Evolutionary conservation across 2,113 vertebrate species (phyloP).

Genomic region (Zosterops borbonicus): DNA sequence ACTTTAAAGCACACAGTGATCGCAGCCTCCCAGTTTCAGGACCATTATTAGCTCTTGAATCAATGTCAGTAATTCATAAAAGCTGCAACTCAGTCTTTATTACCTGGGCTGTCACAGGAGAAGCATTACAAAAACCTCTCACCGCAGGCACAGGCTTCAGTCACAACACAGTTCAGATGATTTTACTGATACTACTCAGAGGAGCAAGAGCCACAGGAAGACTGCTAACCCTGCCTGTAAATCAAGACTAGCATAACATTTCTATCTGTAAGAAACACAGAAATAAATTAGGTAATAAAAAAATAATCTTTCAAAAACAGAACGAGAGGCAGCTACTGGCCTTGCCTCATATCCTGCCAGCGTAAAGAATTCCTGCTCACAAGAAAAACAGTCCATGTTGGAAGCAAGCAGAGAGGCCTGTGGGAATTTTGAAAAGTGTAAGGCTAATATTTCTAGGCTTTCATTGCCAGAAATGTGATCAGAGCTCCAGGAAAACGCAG

Average conservation of each 20-base stretch:
- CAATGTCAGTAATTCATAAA: neutral
- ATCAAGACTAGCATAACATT: conserved; percentile 21
- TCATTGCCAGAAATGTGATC: conserved; percentile 55
- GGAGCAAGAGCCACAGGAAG: neutral
- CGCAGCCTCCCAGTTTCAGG: neutral
- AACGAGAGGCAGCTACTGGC: conserved; percentile 41
- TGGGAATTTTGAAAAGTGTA: conserved; percentile 56
- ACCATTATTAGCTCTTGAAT: neutral
- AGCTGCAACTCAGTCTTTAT: conserved; percentile 13
- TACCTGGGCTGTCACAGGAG: neutral
- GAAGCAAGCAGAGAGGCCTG: conserved; percentile 49
- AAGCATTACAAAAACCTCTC: neutral
- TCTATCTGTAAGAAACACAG: conserved; percentile 25
- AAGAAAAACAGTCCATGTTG: conserved; percentile 44
- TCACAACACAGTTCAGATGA: conserved; percentile 5
- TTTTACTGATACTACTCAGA: conserved; percentile 5
- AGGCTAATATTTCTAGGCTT: conserved; percentile 52
- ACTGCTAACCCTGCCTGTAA: conserved; percentile 3
- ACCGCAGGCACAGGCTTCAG: neutral
- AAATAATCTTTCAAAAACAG: conserved; percentile 43
- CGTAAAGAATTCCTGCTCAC: neutral
- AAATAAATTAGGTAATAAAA: conserved; percentile 60
- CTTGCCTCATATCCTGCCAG: conserved; percentile 37
- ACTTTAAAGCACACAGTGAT: neutral
- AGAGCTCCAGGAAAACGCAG: conserved; percentile 36